Evolutionary conservation across 2,113 vertebrate species (phyloP).

Genomic region (Geococcyx californianus): DNA sequence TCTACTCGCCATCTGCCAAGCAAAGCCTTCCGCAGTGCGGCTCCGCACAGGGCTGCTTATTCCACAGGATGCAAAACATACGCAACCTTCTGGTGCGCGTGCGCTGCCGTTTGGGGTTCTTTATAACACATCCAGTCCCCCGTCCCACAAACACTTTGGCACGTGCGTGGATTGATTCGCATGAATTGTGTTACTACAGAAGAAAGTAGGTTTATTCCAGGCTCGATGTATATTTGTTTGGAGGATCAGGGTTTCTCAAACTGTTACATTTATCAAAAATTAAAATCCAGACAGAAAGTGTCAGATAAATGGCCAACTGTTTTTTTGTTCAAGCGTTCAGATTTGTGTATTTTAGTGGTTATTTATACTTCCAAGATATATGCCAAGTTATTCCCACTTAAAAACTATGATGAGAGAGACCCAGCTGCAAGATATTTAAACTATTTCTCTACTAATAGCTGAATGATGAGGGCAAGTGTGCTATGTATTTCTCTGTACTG

Average conservation of each 20-base stretch:
- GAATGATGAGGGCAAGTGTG: background rate
- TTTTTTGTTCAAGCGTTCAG: background rate
- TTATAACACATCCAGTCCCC: background rate
- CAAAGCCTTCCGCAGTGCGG: conserved; percentile 56
- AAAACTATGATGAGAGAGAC: background rate
- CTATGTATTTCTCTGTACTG: background rate
- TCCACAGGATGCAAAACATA: conserved; percentile 32
- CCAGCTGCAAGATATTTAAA: background rate
- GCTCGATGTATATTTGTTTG: background rate
- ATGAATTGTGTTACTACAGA: background rate
- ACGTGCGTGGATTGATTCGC: background rate
- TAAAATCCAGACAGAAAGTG: background rate
- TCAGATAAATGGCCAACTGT: background rate
- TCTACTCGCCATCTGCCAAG: conserved; percentile 70
- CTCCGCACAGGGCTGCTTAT: conserved; percentile 61
- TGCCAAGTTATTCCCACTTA: background rate
- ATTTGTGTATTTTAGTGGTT: background rate
- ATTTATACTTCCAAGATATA: background rate
- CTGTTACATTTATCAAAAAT: background rate
- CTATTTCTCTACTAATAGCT: background rate
- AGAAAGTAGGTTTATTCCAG: background rate
- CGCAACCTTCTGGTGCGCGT: background rate
- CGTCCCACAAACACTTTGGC: background rate
- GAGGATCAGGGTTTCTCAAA: background rate
- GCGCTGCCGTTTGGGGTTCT: background rate